A percentile compares a stretch with the other conserved stretches of the same genome.
These are phyloP conservation scores for Parapsyche elsis DNA, from an alignment of 1,140 invertebrate genomes.

Conservation along the genomic window DNA sequence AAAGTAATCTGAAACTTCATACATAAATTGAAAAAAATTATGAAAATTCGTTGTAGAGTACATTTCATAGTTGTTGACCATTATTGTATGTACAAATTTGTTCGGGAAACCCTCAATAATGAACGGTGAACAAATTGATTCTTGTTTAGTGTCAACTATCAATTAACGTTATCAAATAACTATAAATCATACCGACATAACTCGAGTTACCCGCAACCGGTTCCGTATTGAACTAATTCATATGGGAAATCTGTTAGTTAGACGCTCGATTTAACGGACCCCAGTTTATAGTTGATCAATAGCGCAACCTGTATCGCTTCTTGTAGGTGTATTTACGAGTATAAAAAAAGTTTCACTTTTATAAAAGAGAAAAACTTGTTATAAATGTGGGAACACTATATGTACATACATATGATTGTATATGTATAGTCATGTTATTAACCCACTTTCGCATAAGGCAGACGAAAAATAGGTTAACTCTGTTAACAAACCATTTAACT, in stretches of 20 bases:
- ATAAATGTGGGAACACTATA: too few relatives aligned
- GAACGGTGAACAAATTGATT: conserved; percentile 45
- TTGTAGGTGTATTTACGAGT: neutral
- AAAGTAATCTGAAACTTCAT: too few relatives aligned
- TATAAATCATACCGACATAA: conserved; percentile 33
- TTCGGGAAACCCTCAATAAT: conserved; percentile 22
- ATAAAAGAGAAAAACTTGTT: neutral
- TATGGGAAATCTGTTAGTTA: conserved; percentile 1
- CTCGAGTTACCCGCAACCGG: neutral
- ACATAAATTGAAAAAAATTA: too few relatives aligned
- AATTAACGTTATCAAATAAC: conserved; percentile 46
- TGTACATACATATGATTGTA: too few relatives aligned
- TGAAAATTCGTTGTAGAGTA: too few relatives aligned
- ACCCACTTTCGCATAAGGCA: neutral
- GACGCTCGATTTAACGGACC: neutral
- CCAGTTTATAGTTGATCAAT: neutral
- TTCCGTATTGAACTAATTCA: conserved; percentile 32
- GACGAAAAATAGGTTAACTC: conserved; percentile 32
- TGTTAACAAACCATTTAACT: conserved; percentile 35
- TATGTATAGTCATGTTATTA: too few relatives aligned
- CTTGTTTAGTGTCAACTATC: conserved; percentile 47
- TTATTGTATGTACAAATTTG: neutral
- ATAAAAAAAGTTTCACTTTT: neutral
- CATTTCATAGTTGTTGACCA: too few relatives aligned
- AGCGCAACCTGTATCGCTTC: neutral